phyloP scores from a whole-genome alignment of 2,888 invertebrate genomes.

The Rhingia campestris region DNA sequence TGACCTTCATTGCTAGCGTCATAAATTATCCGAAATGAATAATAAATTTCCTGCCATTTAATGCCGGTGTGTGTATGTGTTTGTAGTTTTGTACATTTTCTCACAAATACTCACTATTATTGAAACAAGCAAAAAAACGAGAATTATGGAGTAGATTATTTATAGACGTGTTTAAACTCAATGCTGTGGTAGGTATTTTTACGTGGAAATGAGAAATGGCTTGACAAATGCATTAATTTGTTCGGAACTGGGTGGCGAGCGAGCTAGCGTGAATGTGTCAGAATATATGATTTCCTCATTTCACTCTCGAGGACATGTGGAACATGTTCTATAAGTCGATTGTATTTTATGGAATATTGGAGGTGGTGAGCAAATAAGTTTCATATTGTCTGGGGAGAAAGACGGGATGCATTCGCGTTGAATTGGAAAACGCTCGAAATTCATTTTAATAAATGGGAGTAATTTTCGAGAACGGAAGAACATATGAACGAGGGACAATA shows the following conservation, averaged over 20 bases:
- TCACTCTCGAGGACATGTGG: too few species aligned
- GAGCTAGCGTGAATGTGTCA: too few species aligned
- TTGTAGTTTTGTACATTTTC: not conserved
- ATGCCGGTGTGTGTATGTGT: not conserved
- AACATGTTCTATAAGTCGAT: too few species aligned
- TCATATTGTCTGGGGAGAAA: too few species aligned
- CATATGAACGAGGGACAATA: too few species aligned
- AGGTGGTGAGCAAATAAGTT: too few species aligned
- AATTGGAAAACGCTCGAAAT: too few species aligned
- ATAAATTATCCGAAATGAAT: constrained; percentile 30
- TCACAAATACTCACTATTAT: not conserved
- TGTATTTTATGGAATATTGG: too few species aligned
- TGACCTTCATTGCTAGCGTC: constrained; percentile 2
- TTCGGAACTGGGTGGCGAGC: constrained; percentile 8
- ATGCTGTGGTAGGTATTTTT: not conserved
- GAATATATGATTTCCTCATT: too few species aligned
- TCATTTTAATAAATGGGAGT: too few species aligned
- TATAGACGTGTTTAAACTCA: not conserved
- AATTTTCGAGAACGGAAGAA: too few species aligned
- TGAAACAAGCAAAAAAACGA: not conserved
- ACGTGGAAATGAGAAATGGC: constrained; percentile 11
- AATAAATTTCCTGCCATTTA: constrained; percentile 28
- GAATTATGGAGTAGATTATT: constrained; percentile 1
- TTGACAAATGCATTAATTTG: constrained; percentile 38
- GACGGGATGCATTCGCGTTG: too few species aligned